Evolutionary conservation across 2,113 vertebrate genomes (phyloP).

Genomic region (Daubentonia madagascariensis): DNA sequence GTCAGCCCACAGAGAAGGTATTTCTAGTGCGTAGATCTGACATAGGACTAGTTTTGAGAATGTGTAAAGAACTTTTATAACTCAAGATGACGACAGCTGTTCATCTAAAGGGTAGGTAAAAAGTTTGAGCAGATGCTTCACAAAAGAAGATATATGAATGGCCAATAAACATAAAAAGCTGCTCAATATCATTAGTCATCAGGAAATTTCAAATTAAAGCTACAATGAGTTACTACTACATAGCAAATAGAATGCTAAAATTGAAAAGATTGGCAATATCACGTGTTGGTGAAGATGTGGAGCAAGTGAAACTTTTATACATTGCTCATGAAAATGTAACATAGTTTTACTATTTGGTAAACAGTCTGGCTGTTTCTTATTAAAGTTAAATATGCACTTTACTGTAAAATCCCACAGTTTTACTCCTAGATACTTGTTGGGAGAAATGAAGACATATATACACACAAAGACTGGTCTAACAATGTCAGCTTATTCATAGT

Average conservation of each 20-base stretch:
- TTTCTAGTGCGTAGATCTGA: background rate
- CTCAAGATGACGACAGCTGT: background rate
- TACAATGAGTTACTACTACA: background rate
- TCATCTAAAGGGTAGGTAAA: background rate
- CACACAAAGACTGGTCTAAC: background rate
- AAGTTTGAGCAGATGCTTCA: background rate
- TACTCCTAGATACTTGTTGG: background rate
- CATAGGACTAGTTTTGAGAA: background rate
- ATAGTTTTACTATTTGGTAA: background rate
- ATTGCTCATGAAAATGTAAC: background rate
- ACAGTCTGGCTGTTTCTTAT: background rate
- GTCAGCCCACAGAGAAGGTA: background rate
- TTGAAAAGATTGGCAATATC: background rate
- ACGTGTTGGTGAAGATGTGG: background rate
- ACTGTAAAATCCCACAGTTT: background rate
- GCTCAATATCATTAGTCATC: background rate
- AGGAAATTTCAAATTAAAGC: background rate
- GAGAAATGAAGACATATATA: background rate
- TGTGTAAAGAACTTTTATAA: background rate
- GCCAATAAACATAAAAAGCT: background rate
- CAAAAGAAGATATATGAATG: background rate
- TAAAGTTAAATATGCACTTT: background rate
- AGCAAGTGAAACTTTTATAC: background rate
- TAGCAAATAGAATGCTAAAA: background rate
- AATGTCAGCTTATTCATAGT: background rate